Evolutionary conservation across 2,113 vertebrate genomes (phyloP).

Genomic region (Camelus dromedarius): DNA sequence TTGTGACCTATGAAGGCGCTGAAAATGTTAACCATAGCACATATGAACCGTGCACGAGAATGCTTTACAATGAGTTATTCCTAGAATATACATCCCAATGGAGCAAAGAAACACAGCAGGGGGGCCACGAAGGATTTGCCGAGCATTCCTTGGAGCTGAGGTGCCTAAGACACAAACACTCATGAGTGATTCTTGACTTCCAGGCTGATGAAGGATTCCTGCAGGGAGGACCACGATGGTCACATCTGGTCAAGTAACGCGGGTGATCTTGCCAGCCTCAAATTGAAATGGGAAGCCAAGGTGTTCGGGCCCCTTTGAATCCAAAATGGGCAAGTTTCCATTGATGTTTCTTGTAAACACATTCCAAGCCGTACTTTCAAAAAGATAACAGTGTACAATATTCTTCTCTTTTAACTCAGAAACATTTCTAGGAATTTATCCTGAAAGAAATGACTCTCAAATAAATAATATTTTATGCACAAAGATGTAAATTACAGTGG

Average conservation of each 20-base stretch:
- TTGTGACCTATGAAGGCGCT: neutral
- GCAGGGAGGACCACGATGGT: neutral
- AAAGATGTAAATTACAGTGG: neutral
- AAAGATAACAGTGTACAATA: neutral
- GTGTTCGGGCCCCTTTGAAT: neutral
- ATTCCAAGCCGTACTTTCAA: neutral
- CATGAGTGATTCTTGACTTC: neutral
- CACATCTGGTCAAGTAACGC: neutral
- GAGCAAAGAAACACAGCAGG: neutral
- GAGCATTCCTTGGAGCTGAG: neutral
- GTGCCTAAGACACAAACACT: neutral
- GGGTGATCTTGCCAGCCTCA: neutral
- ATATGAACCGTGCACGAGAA: fast-evolving
- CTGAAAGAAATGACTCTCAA: neutral
- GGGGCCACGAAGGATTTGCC: neutral
- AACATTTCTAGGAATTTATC: neutral
- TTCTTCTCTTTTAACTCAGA: neutral
- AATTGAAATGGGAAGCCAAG: neutral
- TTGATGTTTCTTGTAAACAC: neutral
- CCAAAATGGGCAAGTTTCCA: neutral
- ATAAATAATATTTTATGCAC: neutral
- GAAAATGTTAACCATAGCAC: neutral
- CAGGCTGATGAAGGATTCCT: neutral
- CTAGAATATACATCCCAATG: too few relatives aligned
- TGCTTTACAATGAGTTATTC: neutral